Percentiles rank a stretch among this genome's conserved stretches.
Conservation (phyloP, 2,888 invertebrate species). For the Ephialtes manifestator region DNA sequence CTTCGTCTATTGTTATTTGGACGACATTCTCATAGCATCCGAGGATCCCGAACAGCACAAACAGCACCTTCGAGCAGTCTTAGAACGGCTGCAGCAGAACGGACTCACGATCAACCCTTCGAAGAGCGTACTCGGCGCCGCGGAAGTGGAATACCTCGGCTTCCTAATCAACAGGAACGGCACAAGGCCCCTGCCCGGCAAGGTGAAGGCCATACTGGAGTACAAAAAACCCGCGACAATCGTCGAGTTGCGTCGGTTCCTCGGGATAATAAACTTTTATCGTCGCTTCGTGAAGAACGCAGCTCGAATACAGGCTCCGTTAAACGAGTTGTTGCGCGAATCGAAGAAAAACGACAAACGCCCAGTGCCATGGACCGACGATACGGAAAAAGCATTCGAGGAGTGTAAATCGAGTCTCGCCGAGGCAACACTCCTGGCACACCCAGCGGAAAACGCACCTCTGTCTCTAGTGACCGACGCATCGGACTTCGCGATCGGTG, state of each 20-base stretch:
- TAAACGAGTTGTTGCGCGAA: not conserved
- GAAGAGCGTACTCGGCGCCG: too few relatives aligned
- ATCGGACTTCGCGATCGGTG: conserved; percentile 28
- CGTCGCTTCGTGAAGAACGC: not conserved
- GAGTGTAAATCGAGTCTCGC: conserved; percentile 10
- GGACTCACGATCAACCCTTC: too few relatives aligned
- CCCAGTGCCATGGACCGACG: not conserved
- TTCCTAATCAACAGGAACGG: too few relatives aligned
- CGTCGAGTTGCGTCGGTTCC: conserved; percentile 4
- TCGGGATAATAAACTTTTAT: not conserved
- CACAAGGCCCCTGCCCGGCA: too few relatives aligned
- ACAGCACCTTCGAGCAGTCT: too few relatives aligned
- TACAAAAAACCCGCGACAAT: not conserved
- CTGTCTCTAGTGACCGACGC: not conserved
- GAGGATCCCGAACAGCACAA: too few relatives aligned
- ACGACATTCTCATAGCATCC: too few relatives aligned
- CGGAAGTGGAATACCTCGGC: too few relatives aligned
- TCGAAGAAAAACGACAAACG: conserved; percentile 22
- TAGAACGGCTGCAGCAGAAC: too few relatives aligned
- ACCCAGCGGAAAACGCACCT: not conserved
- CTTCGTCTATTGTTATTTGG: too few relatives aligned
- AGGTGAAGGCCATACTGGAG: conserved; percentile 20
- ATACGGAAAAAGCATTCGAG: not conserved
- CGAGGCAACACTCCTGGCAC: conserved; percentile 2
- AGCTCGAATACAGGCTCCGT: not conserved